phyloP scores from a whole-genome alignment of 1,140 invertebrate species.

The Bombus turneri region DNA sequence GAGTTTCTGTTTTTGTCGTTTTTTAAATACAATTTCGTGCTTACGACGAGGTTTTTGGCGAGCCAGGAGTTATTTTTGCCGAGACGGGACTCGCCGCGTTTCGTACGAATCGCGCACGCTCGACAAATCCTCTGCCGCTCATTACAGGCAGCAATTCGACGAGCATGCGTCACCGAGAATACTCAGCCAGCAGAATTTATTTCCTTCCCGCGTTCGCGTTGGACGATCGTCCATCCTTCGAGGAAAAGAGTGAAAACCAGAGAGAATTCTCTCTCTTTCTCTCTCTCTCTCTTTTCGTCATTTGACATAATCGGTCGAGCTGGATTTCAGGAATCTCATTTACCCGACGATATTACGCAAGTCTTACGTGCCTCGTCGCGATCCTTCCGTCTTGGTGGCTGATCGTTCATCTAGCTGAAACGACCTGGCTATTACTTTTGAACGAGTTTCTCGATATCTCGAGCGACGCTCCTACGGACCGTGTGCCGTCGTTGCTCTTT shows the following conservation, averaged over 20 bases:
- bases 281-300: not conserved
- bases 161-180: constrained; percentile 46
- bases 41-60: not conserved
- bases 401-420: constrained; percentile 40
- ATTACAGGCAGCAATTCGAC: constrained; percentile 42
- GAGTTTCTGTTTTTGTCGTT: too few relatives aligned
- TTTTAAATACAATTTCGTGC: not conserved
- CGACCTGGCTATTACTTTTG: constrained; percentile 36
- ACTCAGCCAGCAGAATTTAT: constrained; percentile 55
- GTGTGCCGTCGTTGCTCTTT: constrained; percentile 3
- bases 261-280: constrained; percentile 13
- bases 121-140: constrained; percentile 39
- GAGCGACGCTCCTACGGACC: not conserved
- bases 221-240: constrained; percentile 35
- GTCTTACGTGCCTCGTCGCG: constrained; percentile 8
- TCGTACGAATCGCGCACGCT: constrained; percentile 11
- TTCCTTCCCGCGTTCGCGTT: constrained; percentile 35
- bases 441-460: constrained; percentile 44
- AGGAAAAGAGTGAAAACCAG: not conserved
- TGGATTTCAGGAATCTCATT: constrained; percentile 53
- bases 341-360: constrained; percentile 39
- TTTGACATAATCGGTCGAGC: constrained; percentile 52
- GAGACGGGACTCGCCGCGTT: not conserved
- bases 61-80: constrained; percentile 12
- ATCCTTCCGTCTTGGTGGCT: constrained; percentile 35